Evolutionary conservation across 2,888 invertebrate species (phyloP).

Genomic region (Blera fallax): DNA sequence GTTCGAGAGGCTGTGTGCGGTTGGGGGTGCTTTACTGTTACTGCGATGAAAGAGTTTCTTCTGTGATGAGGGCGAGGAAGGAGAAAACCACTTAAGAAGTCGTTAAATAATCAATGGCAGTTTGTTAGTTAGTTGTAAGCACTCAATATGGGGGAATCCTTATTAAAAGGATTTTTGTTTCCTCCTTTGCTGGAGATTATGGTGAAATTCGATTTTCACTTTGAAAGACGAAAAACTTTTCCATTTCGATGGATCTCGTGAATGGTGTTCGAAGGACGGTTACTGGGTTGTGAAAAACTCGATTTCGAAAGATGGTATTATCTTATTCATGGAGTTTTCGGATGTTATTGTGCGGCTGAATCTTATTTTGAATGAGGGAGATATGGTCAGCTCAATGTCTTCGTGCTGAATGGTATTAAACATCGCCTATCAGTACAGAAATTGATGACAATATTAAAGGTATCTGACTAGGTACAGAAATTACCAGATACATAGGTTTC

Average conservation of each 20-base stretch:
- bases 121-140: conserved; percentile 71
- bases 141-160: conserved; percentile 47
- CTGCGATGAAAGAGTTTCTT: conserved; percentile 47
- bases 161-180: conserved; percentile 53
- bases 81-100: conserved; percentile 81
- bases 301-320: neutral
- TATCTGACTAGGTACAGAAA: no score
- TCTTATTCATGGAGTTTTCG: neutral
- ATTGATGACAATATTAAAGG: no score
- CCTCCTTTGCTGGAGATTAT: conserved; percentile 48
- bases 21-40: neutral
- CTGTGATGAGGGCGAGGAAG: neutral
- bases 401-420: no score
- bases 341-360: neutral
- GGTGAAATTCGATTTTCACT: conserved; percentile 60
- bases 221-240: conserved; percentile 46
- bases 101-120: conserved; percentile 81
- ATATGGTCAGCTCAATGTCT: no score
- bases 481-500: no score
- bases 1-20: neutral
- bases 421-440: no score
- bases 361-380: no score
- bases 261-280: neutral
- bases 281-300: neutral
- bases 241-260: conserved; percentile 13